Conservation (phyloP, 2,797 vertebrate genomes). For the Anguilla pacifica region DNA sequence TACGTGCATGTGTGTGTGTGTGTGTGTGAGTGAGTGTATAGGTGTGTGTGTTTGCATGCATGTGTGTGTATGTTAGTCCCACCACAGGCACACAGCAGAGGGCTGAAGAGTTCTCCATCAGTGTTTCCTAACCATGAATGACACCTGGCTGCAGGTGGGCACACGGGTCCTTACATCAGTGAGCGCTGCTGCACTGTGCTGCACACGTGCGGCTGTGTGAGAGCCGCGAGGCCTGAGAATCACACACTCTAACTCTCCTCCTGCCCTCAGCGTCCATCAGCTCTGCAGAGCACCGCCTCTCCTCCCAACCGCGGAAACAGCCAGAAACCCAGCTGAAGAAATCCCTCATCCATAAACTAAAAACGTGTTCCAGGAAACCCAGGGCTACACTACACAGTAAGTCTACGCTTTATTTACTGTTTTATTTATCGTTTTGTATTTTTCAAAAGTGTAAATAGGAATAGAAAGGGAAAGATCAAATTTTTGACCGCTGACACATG, state of each 20-base stretch:
- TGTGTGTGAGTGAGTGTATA: slow-evolving; percentile 30
- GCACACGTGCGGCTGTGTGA: neutral
- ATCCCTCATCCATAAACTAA: neutral
- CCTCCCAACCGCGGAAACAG: neutral
- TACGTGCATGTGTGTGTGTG: neutral
- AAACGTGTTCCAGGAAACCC: neutral
- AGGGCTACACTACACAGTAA: neutral
- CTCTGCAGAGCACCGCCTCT: neutral
- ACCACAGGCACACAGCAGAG: neutral
- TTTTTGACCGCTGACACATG: neutral
- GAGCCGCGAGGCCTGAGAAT: neutral
- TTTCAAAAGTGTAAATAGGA: neutral
- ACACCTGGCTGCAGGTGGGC: neutral
- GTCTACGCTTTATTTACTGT: neutral
- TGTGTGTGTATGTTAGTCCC: neutral
- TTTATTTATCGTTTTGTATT: neutral
- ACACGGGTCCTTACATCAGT: neutral
- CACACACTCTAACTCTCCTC: neutral
- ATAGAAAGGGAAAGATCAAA: neutral
- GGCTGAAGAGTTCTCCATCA: neutral
- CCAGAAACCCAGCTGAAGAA: neutral
- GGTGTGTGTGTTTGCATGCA: slow-evolving; percentile 34
- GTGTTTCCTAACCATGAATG: neutral
- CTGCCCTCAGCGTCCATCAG: neutral
- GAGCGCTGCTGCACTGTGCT: too few relatives aligned